phyloP scores from a whole-genome alignment of 2,113 vertebrate genomes.

The Fulmarus glacialis region DNA sequence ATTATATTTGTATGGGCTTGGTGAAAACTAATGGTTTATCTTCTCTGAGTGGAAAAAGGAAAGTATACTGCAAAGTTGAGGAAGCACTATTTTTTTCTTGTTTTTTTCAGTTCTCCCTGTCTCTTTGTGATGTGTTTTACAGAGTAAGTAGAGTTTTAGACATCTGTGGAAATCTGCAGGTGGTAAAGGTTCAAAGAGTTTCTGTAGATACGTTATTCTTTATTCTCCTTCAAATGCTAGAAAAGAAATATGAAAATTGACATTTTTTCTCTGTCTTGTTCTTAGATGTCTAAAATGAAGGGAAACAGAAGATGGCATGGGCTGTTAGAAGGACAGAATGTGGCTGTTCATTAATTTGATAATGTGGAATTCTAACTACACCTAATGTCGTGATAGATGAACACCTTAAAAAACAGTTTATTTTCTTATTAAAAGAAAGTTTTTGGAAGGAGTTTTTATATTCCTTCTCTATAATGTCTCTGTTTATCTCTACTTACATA shows the following conservation, averaged over 20 bases:
- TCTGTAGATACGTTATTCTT: neutral
- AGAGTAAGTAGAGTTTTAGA: neutral
- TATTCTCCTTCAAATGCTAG: neutral
- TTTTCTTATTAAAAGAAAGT: neutral
- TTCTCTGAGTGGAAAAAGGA: neutral
- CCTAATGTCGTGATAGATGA: neutral
- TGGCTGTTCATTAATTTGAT: neutral
- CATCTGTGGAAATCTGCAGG: neutral
- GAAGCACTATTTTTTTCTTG: neutral
- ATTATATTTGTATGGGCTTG: neutral
- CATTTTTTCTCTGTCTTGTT: neutral
- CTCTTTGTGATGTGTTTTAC: neutral
- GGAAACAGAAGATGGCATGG: neutral
- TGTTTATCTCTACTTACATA: neutral
- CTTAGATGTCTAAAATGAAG: neutral
- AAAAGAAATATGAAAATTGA: neutral
- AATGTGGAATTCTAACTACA: neutral
- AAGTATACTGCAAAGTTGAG: neutral
- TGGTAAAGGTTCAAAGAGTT: neutral
- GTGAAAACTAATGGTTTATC: neutral
- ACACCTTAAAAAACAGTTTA: fast-evolving
- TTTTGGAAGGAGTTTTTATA: neutral
- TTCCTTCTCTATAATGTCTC: neutral
- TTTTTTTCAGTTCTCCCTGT: neutral
- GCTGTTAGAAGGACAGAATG: neutral